Evolutionary conservation across 1,140 invertebrate species (phyloP), one percentile per base, ranked within the genome.

Genomic region (Cryptotermes secundus): DNA sequence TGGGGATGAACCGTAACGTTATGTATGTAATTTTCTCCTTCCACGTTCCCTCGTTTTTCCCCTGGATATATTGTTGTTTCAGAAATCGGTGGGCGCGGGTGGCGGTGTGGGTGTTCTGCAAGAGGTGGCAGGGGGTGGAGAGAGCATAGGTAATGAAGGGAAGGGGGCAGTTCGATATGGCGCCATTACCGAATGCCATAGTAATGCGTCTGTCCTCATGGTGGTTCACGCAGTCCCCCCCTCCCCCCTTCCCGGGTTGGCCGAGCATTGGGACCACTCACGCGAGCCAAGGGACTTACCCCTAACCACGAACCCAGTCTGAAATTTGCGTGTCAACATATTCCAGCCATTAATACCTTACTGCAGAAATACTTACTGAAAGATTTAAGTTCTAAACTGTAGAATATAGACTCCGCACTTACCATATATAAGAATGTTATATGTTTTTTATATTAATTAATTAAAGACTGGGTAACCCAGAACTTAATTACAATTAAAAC

Each of bases 151-250:
- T 72, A 72, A 72, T 72, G 26, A 72, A 72, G 59, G 59, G n/a
- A 72, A 72, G 59, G 59, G 45, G 59, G n/a, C 59, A 72, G 59
- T 72, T 72, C 59, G 59, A 72, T 72, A 72, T 72, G 59, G 59
- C 59, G 59, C 59, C 59, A 72, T 72, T 72, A 72, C n/a, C 59
- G n/a, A 72, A 72, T 72, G 59, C 59, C 59, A 72, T 72, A 72
- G 59, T n/a, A 72, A n/a, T 72, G 59, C 59, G 59, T 72, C 59
- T 72, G 4, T 31, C n/a, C 59, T 31, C 59, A 72, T 72, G n/a
- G 7, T 72, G n/a, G 26, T 72, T 26, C 26, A 72, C 53, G 53
- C n/a, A 72, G 19, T 7, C 53, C 59, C 6, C 26, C 53, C 53
- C 7, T n/a, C 53, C 53, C 53, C 12, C 22, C 1, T 24, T 22